These are phyloP conservation scores for Capitella teleta DNA, from an alignment of 1,140 invertebrate genomes.

Conservation along the genomic window DNA sequence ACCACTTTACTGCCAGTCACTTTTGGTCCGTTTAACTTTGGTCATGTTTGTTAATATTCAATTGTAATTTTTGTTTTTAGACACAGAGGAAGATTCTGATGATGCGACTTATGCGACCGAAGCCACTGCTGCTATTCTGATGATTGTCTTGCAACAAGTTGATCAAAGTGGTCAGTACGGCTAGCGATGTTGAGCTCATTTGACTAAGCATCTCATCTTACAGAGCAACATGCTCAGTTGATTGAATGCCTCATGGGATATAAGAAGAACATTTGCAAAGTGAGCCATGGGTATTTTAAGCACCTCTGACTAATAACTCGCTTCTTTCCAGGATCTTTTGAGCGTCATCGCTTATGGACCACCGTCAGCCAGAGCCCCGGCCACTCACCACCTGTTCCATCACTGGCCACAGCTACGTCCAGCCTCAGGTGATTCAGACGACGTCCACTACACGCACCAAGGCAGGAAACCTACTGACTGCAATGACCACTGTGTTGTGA, in stretches of 20 bases:
- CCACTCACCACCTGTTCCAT: conserved; percentile 92
- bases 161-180: conserved; percentile 62
- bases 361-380: conserved; percentile 73
- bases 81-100: conserved; percentile 26
- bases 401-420: conserved; percentile 99
- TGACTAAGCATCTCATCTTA: conserved; percentile 3
- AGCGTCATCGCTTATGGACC: conserved; percentile 96
- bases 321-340: conserved; percentile 65
- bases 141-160: conserved; percentile 95
- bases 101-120: conserved; percentile 72
- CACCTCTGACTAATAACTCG: not conserved
- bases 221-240: conserved; percentile 86
- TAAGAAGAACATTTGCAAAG: conserved; percentile 65
- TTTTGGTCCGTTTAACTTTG: conserved; percentile 54
- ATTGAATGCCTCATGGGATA: conserved; percentile 88
- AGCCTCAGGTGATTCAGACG: conserved; percentile 77
- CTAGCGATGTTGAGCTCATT: not conserved
- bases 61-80: not conserved
- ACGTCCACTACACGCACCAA: conserved; percentile 54
- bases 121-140: conserved; percentile 86
- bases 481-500: no score
- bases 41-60: not conserved
- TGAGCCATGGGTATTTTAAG: no score
- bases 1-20: conserved; percentile 94
- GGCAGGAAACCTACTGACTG: not conserved